Evolutionary conservation across 2,888 invertebrate genomes (phyloP), one percentile per base, ranked within the genome.

Genomic region (Pammene aurita): DNA sequence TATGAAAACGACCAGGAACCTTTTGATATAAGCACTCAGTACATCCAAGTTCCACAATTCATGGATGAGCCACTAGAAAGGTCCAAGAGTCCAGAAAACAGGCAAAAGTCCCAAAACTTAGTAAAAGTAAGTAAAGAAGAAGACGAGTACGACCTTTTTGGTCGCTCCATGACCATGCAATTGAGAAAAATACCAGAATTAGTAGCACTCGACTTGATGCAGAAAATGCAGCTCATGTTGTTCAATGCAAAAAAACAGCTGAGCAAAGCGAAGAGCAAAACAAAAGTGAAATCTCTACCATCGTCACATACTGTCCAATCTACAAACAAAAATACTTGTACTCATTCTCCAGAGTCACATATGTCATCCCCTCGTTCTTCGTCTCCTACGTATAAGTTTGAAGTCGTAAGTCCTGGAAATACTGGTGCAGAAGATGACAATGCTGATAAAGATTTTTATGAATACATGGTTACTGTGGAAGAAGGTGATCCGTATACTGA

Each of bases 111-210:
- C 10, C 48, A 48, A 16, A 48, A 48, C 35, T 44, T 61, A n/a
- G 18, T n/a, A n/a, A 42, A 26, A 0, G 11, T 38, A 7, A 64
- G 42, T 35, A 69, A 65, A 10, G 66, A 70, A 41, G 80, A 79
- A 18, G 71, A 72, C 44, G 72, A 72, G 16, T 72, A 66, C 34
- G 71, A 72, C n/a, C 61, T 72, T 7, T 72, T 72, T 41, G 72
- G 72, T 7, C 71, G 71, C 14, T 72, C 72, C 5, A 71, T 72
- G 64, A 64, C 71, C 0, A 71, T 71, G 44, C 72, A 72, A 10
- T 44, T 72, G 2, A 72, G 66, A 57, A 70, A 70, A 41, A 66
- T 72, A 58, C 72, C 72, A 1, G 70, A 70, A 18, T 10, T 66
- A 7, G 52, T 66, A 50, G 66, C 70, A 0, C 26, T 70, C 16